Percentiles rank a stretch among this genome's conserved stretches.
Evolutionary conservation across 23 tunicate species (phyloP).

Genomic region (Styela clava): DNA sequence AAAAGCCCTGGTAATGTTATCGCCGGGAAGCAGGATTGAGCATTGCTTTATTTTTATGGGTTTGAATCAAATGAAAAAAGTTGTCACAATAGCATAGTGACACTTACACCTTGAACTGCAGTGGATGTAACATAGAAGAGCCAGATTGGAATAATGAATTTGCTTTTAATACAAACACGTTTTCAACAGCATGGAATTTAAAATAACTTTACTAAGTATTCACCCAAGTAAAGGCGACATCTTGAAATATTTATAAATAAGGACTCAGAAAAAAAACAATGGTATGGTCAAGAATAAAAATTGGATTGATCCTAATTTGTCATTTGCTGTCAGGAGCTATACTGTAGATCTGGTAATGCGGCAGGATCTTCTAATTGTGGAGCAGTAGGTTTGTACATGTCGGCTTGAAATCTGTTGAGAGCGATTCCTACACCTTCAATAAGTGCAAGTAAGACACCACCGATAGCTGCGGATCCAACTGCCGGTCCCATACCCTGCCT

Average conservation of each 20-base stretch:
- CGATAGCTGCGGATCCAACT: constrained; percentile 78
- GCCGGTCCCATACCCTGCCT: constrained; percentile 82
- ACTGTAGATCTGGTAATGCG: constrained; percentile 27
- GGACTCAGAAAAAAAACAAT: background rate
- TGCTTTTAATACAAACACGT: too few species aligned
- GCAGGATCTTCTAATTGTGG: constrained; percentile 75
- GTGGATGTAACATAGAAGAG: too few species aligned
- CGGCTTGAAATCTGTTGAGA: constrained; percentile 79
- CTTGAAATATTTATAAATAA: background rate
- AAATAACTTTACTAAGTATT: background rate
- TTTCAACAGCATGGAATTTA: too few species aligned
- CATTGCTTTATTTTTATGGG: too few species aligned
- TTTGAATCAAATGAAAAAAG: too few species aligned
- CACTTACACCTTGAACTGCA: too few species aligned
- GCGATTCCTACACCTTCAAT: constrained; percentile 94
- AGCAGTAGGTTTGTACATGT: constrained; percentile 81
- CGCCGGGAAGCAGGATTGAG: too few species aligned
- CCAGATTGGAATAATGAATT: too few species aligned
- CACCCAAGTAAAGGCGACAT: background rate
- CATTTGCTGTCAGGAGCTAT: background rate
- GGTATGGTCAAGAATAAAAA: background rate
- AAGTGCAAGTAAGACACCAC: constrained; percentile 84
- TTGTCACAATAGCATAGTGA: too few species aligned
- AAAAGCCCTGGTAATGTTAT: too few species aligned
- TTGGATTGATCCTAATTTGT: background rate